phyloP scores from a whole-genome alignment of 2,797 vertebrate species.

The Masticophis lateralis region DNA sequence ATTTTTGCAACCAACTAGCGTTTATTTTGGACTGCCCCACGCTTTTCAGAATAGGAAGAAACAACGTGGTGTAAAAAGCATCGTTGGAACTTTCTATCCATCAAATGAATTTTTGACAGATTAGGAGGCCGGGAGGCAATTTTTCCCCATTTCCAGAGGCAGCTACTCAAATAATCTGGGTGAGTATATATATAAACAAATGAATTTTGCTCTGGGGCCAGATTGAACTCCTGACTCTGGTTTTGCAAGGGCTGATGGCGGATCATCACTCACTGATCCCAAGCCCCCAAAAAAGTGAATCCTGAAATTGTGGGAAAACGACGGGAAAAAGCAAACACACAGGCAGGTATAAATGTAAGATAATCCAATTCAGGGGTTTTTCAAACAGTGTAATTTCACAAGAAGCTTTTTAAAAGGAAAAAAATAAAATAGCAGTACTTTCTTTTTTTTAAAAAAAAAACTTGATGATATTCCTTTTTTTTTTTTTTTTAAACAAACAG shows the following conservation, averaged over 20 bases:
- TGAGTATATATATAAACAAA: neutral
- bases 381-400: neutral
- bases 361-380: neutral
- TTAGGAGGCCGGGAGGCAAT: neutral
- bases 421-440: neutral
- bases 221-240: neutral
- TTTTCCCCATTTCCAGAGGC: neutral
- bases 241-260: neutral
- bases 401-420: neutral
- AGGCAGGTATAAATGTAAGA: neutral
- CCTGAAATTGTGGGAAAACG: neutral
- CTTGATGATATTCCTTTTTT: neutral
- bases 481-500: neutral
- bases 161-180: neutral
- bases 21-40: neutral
- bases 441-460: neutral
- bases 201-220: neutral
- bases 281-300: neutral
- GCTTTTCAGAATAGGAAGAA: neutral
- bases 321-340: neutral
- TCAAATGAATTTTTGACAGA: neutral
- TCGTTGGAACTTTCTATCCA: neutral
- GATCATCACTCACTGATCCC: neutral
- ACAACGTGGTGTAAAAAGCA: neutral
- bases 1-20: neutral